phyloP scores from a whole-genome alignment of 2,888 invertebrate genomes.

The Diaphora mendica region DNA sequence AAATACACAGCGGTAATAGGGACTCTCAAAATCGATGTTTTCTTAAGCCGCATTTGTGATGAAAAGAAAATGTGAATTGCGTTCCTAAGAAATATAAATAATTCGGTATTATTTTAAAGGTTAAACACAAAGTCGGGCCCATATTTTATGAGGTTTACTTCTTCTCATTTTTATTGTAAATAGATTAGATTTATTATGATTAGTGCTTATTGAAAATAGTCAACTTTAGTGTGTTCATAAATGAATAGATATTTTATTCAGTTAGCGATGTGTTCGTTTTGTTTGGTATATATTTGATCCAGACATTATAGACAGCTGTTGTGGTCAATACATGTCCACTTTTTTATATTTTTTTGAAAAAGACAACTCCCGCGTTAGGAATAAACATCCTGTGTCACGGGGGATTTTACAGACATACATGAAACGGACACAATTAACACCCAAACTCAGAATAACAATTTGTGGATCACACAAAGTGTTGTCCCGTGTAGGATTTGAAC shows the following conservation, averaged over 20 bases:
- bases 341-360: too few species aligned
- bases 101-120: conserved; percentile 26
- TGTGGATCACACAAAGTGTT: too few species aligned
- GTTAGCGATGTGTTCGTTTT: too few species aligned
- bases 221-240: not conserved
- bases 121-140: conserved; percentile 13
- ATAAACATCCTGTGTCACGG: too few species aligned
- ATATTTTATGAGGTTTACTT: conserved; percentile 6
- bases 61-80: conserved; percentile 26
- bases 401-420: too few species aligned
- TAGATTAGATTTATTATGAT: not conserved
- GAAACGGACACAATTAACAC: too few species aligned
- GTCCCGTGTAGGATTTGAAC: too few species aligned
- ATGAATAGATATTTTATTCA: not conserved
- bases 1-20: conserved; percentile 32
- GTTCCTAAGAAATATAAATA: conserved; percentile 22
- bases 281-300: too few species aligned
- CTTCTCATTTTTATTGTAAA: conserved; percentile 1
- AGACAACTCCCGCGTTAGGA: too few species aligned
- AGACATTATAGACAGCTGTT: too few species aligned
- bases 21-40: conserved; percentile 32
- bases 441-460: too few species aligned
- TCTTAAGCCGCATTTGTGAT: conserved; percentile 34
- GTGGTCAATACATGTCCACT: too few species aligned
- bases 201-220: not conserved